Percentiles rank a stretch among this genome's conserved stretches.
These are phyloP conservation scores for Ceratoteleas bidentatus DNA, from an alignment of 1,140 invertebrate genomes.

Conservation along the genomic window DNA sequence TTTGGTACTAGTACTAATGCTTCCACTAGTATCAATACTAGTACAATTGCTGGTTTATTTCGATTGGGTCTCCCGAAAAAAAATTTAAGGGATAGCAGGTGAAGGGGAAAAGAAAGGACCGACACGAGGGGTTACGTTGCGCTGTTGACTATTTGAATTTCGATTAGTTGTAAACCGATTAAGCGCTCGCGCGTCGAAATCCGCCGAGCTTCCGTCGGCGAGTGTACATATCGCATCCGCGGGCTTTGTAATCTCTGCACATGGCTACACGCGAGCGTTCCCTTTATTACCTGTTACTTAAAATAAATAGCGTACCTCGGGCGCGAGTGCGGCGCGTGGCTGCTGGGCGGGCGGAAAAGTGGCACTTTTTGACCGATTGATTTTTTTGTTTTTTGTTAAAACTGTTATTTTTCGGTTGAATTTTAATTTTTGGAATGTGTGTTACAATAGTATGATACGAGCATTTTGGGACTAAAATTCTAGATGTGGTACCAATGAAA, in stretches of 20 bases:
- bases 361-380: too few species aligned
- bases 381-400: too few species aligned
- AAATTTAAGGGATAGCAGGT: background rate
- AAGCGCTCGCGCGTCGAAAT: conserved; percentile 8
- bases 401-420: too few species aligned
- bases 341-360: too few species aligned
- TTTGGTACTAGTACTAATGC: too few species aligned
- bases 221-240: conserved; percentile 18
- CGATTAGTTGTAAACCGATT: conserved; percentile 17
- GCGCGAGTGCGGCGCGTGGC: too few species aligned
- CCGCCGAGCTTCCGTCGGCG: conserved; percentile 1
- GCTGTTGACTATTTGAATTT: conserved; percentile 24
- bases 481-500: too few species aligned
- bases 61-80: too few species aligned
- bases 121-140: background rate
- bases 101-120: background rate
- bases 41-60: background rate
- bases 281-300: conserved; percentile 26
- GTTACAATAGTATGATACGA: too few species aligned
- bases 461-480: too few species aligned
- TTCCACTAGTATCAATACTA: background rate
- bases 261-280: conserved; percentile 1
- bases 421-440: too few species aligned
- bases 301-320: conserved; percentile 15
- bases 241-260: conserved; percentile 13